A percentile compares a stretch with the other conserved stretches of the same genome.
Conservation (phyloP, 2,113 vertebrate species). For the Thomomys bottae region DNA sequence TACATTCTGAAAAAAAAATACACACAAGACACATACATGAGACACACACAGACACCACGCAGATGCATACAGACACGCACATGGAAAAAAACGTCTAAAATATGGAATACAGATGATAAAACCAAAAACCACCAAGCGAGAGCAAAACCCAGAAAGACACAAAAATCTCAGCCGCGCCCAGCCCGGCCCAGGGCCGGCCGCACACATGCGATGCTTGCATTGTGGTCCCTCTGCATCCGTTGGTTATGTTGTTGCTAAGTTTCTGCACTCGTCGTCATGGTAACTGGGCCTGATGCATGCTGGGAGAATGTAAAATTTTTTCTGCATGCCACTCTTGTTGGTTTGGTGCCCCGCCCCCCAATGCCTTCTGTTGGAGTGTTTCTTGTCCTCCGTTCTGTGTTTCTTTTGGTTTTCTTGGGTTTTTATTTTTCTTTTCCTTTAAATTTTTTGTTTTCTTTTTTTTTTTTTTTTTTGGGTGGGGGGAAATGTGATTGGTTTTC, state of each 20-base stretch:
- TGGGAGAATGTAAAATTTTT: conserved; percentile 95
- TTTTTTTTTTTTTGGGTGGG: conserved; percentile 10
- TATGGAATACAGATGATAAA: conserved; percentile 68
- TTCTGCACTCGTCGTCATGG: conserved; percentile 96
- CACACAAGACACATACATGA: conserved; percentile 73
- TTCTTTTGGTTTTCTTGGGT: neutral
- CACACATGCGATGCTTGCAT: conserved; percentile 88
- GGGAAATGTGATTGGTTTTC: conserved; percentile 63
- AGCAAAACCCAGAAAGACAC: conserved; percentile 86
- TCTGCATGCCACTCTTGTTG: conserved; percentile 93
- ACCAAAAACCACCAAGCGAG: conserved; percentile 68
- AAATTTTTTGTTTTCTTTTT: conserved; percentile 44
- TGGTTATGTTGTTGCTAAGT: conserved; percentile 97
- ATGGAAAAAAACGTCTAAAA: neutral
- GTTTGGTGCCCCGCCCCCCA: conserved; percentile 71
- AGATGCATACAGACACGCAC: conserved; percentile 55
- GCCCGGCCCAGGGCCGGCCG: conserved; percentile 92
- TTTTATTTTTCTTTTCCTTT: neutral
- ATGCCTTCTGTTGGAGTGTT: conserved; percentile 74
- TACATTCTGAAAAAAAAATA: conserved; percentile 84
- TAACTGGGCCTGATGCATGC: conserved; percentile 98
- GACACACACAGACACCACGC: conserved; percentile 19
- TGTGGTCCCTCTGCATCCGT: conserved; percentile 98
- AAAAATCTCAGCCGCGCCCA: conserved; percentile 83
- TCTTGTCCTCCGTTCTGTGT: conserved; percentile 45